Percentiles rank a stretch among this genome's conserved stretches.
These are phyloP conservation scores for Heterodera carotae DNA, from an alignment of 1,140 invertebrate species.

Conservation along the genomic window DNA sequence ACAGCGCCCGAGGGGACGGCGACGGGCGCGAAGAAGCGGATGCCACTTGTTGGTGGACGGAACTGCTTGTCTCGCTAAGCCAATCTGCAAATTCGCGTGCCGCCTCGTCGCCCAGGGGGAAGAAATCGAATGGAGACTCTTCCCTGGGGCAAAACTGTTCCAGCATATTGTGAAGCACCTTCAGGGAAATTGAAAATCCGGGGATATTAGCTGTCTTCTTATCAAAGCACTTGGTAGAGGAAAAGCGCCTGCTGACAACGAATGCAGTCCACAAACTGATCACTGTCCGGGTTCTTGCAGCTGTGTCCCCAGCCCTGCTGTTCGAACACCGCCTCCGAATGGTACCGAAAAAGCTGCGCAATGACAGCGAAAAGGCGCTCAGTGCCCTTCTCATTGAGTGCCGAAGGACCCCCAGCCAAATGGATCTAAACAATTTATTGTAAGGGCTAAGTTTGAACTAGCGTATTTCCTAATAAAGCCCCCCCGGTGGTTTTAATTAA, in stretches of 20 bases:
- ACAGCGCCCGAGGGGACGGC: conserved; percentile 19
- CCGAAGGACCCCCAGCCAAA: conserved; percentile 81
- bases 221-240: conserved; percentile 80
- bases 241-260: conserved; percentile 88
- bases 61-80: conserved; percentile 28
- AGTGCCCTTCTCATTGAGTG: conserved; percentile 70
- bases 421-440: conserved; percentile 79
- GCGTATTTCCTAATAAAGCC: too few species aligned
- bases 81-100: conserved; percentile 25
- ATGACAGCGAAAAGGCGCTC: conserved; percentile 51
- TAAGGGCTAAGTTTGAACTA: conserved; percentile 2
- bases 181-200: conserved; percentile 14
- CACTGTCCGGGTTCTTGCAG: conserved; percentile 70
- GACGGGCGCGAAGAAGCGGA: conserved; percentile 9
- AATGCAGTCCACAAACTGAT: conserved; percentile 75
- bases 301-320: conserved; percentile 76
- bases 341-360: conserved; percentile 71
- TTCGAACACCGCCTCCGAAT: conserved; percentile 76
- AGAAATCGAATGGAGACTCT: conserved; percentile 42
- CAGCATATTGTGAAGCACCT: conserved; percentile 60
- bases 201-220: background rate
- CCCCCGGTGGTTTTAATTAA: too few species aligned
- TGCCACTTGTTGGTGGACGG: conserved; percentile 21
- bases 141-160: conserved; percentile 70
- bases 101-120: conserved; percentile 13